Evolutionary conservation across 2,888 invertebrate genomes (phyloP).

Genomic region (Andrena marginata): DNA sequence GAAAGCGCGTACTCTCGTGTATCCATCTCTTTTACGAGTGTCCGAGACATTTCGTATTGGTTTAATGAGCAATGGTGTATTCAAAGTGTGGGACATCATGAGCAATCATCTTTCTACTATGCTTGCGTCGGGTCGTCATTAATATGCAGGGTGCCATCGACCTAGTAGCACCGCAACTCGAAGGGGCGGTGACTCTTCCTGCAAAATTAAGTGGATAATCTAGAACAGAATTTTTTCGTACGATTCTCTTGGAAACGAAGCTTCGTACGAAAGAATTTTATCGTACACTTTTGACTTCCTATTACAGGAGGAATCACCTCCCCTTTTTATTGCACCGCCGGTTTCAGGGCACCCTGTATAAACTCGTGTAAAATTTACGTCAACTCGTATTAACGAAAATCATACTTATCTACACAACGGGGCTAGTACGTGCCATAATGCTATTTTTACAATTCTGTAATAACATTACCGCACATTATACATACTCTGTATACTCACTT

Average conservation of each 20-base stretch:
- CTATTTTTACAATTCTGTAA: slow-evolving; percentile 29
- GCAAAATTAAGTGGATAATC: no score
- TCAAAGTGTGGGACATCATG: slow-evolving; percentile 41
- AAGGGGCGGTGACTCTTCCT: no score
- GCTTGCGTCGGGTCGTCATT: neutral
- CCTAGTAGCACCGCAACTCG: no score
- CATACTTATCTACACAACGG: slow-evolving; percentile 19
- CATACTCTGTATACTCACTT: slow-evolving; percentile 11
- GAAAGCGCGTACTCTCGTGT: slow-evolving; percentile 31
- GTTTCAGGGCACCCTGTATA: no score
- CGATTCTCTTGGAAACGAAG: no score
- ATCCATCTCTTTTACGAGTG: slow-evolving; percentile 16
- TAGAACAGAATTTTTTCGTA: no score
- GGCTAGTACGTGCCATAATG: slow-evolving; percentile 4
- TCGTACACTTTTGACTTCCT: no score
- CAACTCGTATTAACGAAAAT: slow-evolving; percentile 17
- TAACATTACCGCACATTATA: slow-evolving; percentile 39
- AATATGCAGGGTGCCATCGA: slow-evolving; percentile 12
- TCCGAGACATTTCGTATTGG: slow-evolving; percentile 32
- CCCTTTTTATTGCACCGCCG: no score
- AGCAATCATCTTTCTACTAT: slow-evolving; percentile 51
- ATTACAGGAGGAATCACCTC: no score
- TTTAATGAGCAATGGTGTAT: slow-evolving; percentile 36
- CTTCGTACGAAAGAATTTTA: no score
- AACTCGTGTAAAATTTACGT: slow-evolving; percentile 8